Base-by-base conservation (phyloP, 2,888 invertebrate genomes). In the Papilio gigon region DNA sequence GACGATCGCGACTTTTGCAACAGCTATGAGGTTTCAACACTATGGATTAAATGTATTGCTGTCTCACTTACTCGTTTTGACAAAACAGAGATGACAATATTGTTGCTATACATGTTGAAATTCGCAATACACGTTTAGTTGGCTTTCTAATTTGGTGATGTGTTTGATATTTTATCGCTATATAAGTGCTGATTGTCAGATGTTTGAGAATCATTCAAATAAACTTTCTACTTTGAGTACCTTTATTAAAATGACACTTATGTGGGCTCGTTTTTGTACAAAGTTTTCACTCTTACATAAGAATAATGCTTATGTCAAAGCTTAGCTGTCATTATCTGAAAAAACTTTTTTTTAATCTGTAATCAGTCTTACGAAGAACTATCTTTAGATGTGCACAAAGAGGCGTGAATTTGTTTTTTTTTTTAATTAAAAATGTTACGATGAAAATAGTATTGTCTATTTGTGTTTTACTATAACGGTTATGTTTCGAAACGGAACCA, bases 1-100 rank as follows among this genome's bases (percentile, higher is more conserved):
- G 82, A 79, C 78, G 81, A 81, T 60, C 59, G 66, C 70, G 75
- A 80, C 76, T 78, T 73, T 70, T 70, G 44, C 64, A 67, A 67
- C 67, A 62, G 65, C 68, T 71, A 68, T 63, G 61, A 70, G 27
- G 20, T 53, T 56, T 40, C 37, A 37, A 12, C 27, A 42, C 42
- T 17, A 8, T 42, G 6, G 17, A 4, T 20, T 20, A 44, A 44
- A 9, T 20, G 9, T 44, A 20, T 20, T 44, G 17, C 22, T 11
- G 12, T 47, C 47, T 4, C 12, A 11, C 4, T 47, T 12, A 47
- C 12, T 4, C 12, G 20, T 6, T 47, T 22, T 47, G 11, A 1
- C 11, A 20, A 22, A 47, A 47, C 22, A 47, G 47, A 22, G 47
- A 47, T 47, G 12, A 47, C 12, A 22, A 22, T 47, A 22, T 20